phyloP scores from a whole-genome alignment of 1,140 invertebrate genomes.

The Atta cephalotes region DNA sequence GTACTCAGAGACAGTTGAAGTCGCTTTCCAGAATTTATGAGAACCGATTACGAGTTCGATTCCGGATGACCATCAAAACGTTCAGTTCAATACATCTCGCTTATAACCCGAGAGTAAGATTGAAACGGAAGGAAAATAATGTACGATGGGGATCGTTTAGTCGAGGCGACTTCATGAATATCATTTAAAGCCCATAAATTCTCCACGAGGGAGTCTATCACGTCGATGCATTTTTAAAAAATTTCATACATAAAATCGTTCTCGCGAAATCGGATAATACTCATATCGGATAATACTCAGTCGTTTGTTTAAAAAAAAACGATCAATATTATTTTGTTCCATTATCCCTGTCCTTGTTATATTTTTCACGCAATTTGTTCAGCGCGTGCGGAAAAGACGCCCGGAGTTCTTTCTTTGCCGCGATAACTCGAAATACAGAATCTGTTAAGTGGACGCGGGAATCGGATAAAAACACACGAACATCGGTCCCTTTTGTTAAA shows the following conservation, averaged over 20 bases:
- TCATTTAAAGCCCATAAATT: neutral
- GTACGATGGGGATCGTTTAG: conserved; percentile 19
- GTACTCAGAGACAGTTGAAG: conserved; percentile 44
- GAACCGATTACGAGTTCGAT: conserved; percentile 22
- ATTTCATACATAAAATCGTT: conserved; percentile 7
- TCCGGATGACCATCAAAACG: conserved; percentile 20
- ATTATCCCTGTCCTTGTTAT: conserved; percentile 48
- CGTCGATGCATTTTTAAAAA: conserved; percentile 24
- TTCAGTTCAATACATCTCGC: conserved; percentile 2
- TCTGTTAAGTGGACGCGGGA: conserved; percentile 27
- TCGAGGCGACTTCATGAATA: conserved; percentile 39
- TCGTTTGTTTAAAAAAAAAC: conserved; percentile 38
- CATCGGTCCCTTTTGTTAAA: conserved; percentile 51
- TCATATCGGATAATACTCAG: conserved; percentile 7
- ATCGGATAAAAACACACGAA: conserved; percentile 62
- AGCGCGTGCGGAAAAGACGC: neutral
- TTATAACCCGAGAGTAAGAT: neutral
- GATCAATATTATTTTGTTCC: conserved; percentile 14
- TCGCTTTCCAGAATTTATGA: conserved; percentile 41
- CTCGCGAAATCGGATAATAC: conserved; percentile 23
- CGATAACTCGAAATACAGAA: conserved; percentile 32
- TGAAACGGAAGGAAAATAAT: conserved; percentile 9
- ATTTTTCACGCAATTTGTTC: conserved; percentile 30
- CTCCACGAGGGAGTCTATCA: neutral
- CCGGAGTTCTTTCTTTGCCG: conserved; percentile 24